phyloP scores from a whole-genome alignment of 2,888 invertebrate genomes.

The Melieria crassipennis region DNA sequence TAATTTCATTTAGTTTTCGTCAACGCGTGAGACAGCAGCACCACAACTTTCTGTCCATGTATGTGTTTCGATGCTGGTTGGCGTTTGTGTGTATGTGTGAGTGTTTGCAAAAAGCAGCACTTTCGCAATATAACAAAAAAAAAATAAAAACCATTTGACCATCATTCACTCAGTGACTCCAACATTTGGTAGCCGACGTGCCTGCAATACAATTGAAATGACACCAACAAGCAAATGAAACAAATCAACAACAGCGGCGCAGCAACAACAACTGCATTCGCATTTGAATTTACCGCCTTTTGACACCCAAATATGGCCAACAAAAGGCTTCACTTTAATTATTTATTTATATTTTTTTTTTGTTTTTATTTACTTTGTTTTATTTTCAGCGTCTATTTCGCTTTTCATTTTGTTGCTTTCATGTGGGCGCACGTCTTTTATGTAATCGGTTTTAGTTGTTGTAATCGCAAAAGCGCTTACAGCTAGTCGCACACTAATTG shows the following conservation, averaged over 20 bases:
- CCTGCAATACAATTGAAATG: too few relatives aligned
- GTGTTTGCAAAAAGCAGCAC: not conserved
- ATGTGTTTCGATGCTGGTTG: too few relatives aligned
- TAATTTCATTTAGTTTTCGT: constrained; percentile 22
- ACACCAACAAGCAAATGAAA: too few relatives aligned
- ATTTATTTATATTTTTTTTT: not conserved
- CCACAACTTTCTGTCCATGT: too few relatives aligned
- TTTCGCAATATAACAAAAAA: constrained; percentile 4
- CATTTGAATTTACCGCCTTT: not conserved
- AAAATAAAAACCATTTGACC: not conserved
- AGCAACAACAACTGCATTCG: not conserved
- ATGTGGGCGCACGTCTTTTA: constrained; percentile 11
- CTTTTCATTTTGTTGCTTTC: not conserved
- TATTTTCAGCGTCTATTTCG: not conserved
- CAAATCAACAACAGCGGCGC: too few relatives aligned
- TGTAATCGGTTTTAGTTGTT: not conserved
- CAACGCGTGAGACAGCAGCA: too few relatives aligned
- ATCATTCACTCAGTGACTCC: too few relatives aligned
- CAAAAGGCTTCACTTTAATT: not conserved
- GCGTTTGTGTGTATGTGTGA: too few relatives aligned
- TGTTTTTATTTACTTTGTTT: too few relatives aligned
- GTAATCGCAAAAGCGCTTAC: constrained; percentile 14
- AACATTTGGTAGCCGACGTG: too few relatives aligned
- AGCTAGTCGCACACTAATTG: constrained; percentile 45
- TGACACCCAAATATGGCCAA: constrained; percentile 8